These are phyloP conservation scores for Mechanitis mazaeus DNA, from an alignment of 2,888 invertebrate genomes.

Conservation along the genomic window DNA sequence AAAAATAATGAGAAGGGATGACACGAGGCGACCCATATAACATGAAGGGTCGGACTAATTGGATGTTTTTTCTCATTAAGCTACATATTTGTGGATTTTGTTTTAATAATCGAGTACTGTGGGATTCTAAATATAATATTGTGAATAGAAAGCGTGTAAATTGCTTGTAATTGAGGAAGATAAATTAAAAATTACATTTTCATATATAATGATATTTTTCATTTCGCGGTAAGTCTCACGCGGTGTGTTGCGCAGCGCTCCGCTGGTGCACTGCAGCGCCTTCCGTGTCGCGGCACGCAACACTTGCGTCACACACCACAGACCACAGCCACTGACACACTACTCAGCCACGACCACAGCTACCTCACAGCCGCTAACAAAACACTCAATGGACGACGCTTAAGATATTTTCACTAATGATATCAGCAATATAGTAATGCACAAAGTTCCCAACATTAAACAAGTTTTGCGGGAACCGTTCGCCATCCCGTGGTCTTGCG, in stretches of 20 bases:
- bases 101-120: not conserved
- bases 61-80: not conserved
- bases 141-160: conserved; percentile 4
- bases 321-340: conserved; percentile 3
- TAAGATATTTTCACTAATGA: not conserved
- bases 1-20: conserved; percentile 23
- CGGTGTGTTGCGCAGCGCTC: conserved; percentile 48
- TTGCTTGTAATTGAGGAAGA: conserved; percentile 9
- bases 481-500: conserved; percentile 63
- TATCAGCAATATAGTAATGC: conserved; percentile 7
- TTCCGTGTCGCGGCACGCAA: conserved; percentile 59
- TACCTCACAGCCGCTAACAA: not conserved
- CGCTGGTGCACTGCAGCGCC: conserved; percentile 67
- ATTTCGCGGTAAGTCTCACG: conserved; percentile 23
- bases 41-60: conserved; percentile 6
- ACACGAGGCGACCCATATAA: not conserved
- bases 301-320: conserved; percentile 21
- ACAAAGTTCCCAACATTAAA: conserved; percentile 47
- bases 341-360: not conserved
- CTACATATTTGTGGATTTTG: not conserved
- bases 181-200: conserved; percentile 15
- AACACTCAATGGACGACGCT: not conserved
- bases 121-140: conserved; percentile 4
- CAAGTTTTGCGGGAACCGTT: conserved; percentile 59
- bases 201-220: conserved; percentile 12